Base-by-base conservation (phyloP, 2,888 invertebrate genomes). In the Ecliptopera silaceata region DNA sequence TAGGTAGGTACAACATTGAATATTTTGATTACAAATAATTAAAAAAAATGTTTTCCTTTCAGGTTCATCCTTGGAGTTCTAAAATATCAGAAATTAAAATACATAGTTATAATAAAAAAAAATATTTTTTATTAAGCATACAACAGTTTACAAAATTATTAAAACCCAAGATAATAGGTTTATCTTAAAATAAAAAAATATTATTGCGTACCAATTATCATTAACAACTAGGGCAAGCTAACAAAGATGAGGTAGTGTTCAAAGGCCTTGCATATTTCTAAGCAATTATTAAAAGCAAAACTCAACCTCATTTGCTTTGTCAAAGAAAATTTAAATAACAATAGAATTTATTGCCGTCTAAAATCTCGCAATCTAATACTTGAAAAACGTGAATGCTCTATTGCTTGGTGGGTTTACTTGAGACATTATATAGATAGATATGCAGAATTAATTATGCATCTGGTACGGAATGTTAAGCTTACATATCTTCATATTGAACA, bases 401-500 rank as follows among this genome's bases (percentile, higher is more conserved):
- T 36, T 15, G 15, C 8, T 36, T 13, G 36, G 15, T 36, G 36
- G 8, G 36, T 36, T 4, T 15, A 36, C 36, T 34, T 15, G 36
- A 15, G 36, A 36, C 36, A 0, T 2, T 15, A 15, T 10, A 34
- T 34, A 6, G 5, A 3, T 6, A n/a, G 5, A 13, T 13, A 34
- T 6, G 36, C 5, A 0, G 10, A 36, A 34, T 6, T 1, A 34
- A 34, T 34, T 5, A 34, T 13, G 15, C 15, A 36, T 39, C 39
- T 20, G 43, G 34, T 49, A 26, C 12, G 44, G 51, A 57, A 57
- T 45, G 46, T 32, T 12, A 36, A 38, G 42, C 53, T 32, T 22
- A 31, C 11, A 34, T 12, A 15, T 31, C 43, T 61, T 77, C 76
- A 93, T 65, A 93, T 82, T 51, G 95, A 94, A 79, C 95, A 95